A percentile compares a stretch with the other conserved stretches of the same genome.
Conservation (phyloP, 2,888 invertebrate species). For the Ormia ochracea region DNA sequence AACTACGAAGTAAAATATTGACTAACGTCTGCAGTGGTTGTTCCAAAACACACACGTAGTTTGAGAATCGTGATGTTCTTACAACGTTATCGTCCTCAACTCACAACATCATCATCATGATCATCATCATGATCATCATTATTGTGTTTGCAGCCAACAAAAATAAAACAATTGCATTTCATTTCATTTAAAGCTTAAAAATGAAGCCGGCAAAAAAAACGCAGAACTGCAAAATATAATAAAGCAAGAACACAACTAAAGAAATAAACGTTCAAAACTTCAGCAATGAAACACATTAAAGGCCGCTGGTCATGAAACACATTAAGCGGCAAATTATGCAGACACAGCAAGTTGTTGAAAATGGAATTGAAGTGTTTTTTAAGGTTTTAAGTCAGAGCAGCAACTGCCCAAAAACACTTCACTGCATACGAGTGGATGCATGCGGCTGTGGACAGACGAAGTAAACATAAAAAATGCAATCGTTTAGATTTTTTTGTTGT, state of each 20-base stretch:
- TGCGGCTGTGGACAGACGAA: neutral
- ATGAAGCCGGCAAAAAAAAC: conserved; percentile 9
- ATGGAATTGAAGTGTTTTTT: conserved; percentile 47
- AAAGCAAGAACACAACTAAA: neutral
- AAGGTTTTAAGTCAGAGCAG: conserved; percentile 12
- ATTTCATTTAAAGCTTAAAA: conserved; percentile 39
- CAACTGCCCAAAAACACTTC: conserved; percentile 11
- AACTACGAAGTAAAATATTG: conserved; percentile 44
- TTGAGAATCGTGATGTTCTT: conserved; percentile 46
- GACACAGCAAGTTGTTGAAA: conserved; percentile 64
- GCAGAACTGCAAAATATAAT: neutral
- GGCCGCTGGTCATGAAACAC: conserved; percentile 62
- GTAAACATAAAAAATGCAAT: conserved; percentile 52
- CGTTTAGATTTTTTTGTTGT: conserved; percentile 18
- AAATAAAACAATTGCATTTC: conserved; percentile 19
- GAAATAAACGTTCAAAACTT: conserved; percentile 6
- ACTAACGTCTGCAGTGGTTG: conserved; percentile 1
- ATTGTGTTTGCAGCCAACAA: conserved; percentile 30
- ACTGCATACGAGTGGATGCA: no score
- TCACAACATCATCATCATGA: conserved; percentile 2
- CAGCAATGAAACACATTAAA: conserved; percentile 45
- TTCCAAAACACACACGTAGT: conserved; percentile 50
- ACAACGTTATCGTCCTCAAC: conserved; percentile 32
- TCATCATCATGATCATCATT: conserved; percentile 9
- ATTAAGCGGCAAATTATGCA: conserved; percentile 63